Evolutionary conservation across 2,888 invertebrate species (phyloP).

Genomic region (Xanthostigma xanthostigma): DNA sequence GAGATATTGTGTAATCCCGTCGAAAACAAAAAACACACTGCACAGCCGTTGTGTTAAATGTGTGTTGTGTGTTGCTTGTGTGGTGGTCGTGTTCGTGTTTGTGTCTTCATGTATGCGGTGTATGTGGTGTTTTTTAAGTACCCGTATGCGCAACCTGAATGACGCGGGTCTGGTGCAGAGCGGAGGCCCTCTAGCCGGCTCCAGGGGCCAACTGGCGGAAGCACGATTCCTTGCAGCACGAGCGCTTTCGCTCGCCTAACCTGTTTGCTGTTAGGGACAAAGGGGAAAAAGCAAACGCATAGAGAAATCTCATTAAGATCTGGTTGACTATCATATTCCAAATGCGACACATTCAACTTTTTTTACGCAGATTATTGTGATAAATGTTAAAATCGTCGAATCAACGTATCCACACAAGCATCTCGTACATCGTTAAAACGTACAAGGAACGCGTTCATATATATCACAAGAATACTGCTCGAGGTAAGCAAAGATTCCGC

Average conservation of each 20-base stretch:
- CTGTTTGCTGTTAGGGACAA: slow-evolving; percentile 35
- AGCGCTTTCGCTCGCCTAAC: slow-evolving; percentile 27
- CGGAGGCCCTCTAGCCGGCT: slow-evolving; percentile 32
- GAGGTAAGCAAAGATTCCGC: too few species aligned
- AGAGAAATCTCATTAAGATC: slow-evolving; percentile 4
- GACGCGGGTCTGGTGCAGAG: slow-evolving; percentile 27
- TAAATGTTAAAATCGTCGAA: background rate
- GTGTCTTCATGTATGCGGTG: slow-evolving; percentile 14
- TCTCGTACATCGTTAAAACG: too few species aligned
- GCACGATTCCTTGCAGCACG: slow-evolving; percentile 28
- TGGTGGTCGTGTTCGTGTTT: too few species aligned
- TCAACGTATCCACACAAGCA: too few species aligned
- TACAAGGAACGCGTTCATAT: too few species aligned
- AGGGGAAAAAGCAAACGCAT: slow-evolving; percentile 25
- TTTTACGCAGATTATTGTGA: background rate
- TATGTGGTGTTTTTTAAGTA: slow-evolving; percentile 29
- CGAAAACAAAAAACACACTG: too few species aligned
- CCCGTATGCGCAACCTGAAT: slow-evolving; percentile 33
- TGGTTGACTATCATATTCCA: background rate
- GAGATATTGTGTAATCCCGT: too few species aligned
- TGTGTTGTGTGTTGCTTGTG: slow-evolving; percentile 11
- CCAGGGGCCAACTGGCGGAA: slow-evolving; percentile 27
- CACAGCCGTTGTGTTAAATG: background rate
- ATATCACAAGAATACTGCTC: too few species aligned
- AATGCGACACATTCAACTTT: too few species aligned